Evolutionary conservation across 2,888 invertebrate species (phyloP).

Genomic region (Acutogordius australiensis): DNA sequence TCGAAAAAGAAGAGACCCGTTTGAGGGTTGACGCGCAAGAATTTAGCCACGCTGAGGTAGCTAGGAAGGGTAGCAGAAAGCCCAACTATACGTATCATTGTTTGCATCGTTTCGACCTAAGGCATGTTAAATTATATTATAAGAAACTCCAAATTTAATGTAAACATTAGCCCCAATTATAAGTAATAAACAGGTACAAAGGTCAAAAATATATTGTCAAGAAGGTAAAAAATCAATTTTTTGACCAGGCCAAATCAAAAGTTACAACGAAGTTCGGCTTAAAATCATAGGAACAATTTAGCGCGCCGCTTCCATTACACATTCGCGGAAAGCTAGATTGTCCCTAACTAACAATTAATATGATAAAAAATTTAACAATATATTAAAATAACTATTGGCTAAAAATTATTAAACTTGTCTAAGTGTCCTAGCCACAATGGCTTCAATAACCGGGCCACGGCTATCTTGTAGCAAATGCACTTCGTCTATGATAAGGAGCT

Average conservation of each 20-base stretch:
- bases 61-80: conserved; percentile 87
- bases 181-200: too few relatives aligned
- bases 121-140: too few relatives aligned
- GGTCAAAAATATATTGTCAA: too few relatives aligned
- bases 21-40: conserved; percentile 65
- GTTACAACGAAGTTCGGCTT: too few relatives aligned
- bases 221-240: too few relatives aligned
- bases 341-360: not conserved
- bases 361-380: not conserved
- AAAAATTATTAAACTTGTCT: conserved; percentile 33
- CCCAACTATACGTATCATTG: conserved; percentile 79
- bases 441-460: conserved; percentile 82
- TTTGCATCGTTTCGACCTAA: conserved; percentile 30
- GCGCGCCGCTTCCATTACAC: too few relatives aligned
- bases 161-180: too few relatives aligned
- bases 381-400: not conserved
- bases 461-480: conserved; percentile 85
- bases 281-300: too few relatives aligned
- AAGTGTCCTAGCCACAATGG: conserved; percentile 70
- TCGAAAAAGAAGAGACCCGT: conserved; percentile 29
- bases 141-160: too few relatives aligned
- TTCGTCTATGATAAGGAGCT: conserved; percentile 75
- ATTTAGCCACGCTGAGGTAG: conserved; percentile 73
- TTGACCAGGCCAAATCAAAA: too few relatives aligned
- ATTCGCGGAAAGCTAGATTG: too few relatives aligned